These are phyloP conservation scores for Myotis findleyi DNA, from an alignment of 2,797 vertebrate species.

Conservation along the genomic window DNA sequence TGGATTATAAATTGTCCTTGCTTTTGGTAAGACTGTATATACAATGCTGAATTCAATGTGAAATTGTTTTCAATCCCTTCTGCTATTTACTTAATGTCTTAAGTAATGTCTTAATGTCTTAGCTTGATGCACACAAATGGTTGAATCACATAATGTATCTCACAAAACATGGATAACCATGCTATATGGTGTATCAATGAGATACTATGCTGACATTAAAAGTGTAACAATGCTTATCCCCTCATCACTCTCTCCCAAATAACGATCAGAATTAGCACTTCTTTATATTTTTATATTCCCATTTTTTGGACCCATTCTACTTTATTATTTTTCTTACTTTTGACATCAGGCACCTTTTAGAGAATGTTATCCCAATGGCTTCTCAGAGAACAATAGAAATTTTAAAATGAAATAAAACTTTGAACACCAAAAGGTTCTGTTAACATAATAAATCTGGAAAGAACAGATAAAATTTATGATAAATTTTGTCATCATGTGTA, in stretches of 20 bases:
- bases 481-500: neutral
- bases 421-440: neutral
- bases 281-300: constrained; percentile 51
- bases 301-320: neutral
- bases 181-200: neutral
- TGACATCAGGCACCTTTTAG: neutral
- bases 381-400: neutral
- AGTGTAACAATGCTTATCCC: neutral
- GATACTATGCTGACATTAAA: neutral
- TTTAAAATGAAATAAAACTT: constrained; percentile 39
- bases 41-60: constrained; percentile 51
- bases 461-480: neutral
- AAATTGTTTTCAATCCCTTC: neutral
- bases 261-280: neutral
- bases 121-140: neutral
- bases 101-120: too few relatives aligned
- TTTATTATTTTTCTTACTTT: neutral
- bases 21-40: constrained; percentile 47
- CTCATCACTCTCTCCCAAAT: neutral
- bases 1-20: constrained; percentile 19
- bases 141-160: neutral
- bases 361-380: neutral
- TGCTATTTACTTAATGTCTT: neutral
- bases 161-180: constrained; percentile 27
- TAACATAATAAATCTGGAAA: neutral